A percentile compares a stretch with the other conserved stretches of the same genome.
Conservation (phyloP, 2,113 vertebrate genomes). For the Probosciger aterrimus region DNA sequence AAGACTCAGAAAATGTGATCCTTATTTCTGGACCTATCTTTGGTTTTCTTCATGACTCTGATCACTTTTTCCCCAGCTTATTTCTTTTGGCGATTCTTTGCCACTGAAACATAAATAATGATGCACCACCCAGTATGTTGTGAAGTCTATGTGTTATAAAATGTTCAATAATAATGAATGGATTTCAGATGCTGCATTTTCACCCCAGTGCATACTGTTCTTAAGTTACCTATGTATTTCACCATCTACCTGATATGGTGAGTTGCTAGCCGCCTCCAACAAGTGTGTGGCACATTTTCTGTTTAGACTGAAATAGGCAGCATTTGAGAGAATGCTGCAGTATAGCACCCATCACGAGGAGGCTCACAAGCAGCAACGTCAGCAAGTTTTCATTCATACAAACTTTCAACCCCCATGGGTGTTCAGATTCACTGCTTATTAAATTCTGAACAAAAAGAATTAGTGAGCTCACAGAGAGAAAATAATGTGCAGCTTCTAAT, state of each 20-base stretch:
- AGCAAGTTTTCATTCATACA: neutral
- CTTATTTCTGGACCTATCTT: neutral
- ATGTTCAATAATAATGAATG: neutral
- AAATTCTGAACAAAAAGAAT: neutral
- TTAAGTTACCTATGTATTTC: neutral
- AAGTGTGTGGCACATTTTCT: neutral
- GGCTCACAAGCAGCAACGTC: neutral
- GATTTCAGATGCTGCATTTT: neutral
- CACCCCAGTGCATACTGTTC: neutral
- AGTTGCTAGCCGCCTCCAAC: neutral
- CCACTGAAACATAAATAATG: neutral
- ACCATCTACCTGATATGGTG: neutral
- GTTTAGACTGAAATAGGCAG: neutral
- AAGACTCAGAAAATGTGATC: neutral
- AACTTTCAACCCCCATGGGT: neutral
- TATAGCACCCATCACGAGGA: neutral
- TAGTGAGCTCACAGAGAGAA: neutral
- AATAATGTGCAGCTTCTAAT: neutral
- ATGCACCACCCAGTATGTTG: neutral
- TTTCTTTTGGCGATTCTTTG: neutral
- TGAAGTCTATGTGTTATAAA: neutral
- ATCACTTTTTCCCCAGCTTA: neutral
- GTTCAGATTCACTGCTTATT: neutral
- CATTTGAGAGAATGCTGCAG: neutral
- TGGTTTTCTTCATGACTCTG: neutral